A percentile compares a stretch with the other conserved stretches of the same genome.
phyloP scores from a whole-genome alignment of 2,888 invertebrate species.

The Cheilosia pagana region DNA sequence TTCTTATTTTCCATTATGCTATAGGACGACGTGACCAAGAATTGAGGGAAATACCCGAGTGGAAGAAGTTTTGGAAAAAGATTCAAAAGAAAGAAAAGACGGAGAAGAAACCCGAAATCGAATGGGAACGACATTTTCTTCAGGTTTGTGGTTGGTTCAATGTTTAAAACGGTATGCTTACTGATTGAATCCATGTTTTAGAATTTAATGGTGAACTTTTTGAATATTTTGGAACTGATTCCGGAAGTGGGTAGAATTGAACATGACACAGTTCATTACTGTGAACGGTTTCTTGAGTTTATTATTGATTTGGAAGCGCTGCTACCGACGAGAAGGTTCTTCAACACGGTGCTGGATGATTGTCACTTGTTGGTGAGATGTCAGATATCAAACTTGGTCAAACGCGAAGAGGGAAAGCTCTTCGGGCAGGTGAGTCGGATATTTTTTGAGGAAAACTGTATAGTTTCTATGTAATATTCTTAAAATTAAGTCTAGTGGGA shows the following conservation, averaged over 20 bases:
- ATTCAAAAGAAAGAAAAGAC: slow-evolving; percentile 91
- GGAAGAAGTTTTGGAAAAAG: slow-evolving; percentile 96
- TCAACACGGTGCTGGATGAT: slow-evolving; percentile 98
- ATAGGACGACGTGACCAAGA: slow-evolving; percentile 92
- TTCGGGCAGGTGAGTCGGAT: slow-evolving; percentile 92
- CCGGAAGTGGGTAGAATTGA: slow-evolving; percentile 86
- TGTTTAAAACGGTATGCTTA: not conserved
- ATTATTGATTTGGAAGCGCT: slow-evolving; percentile 98
- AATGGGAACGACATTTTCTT: slow-evolving; percentile 95
- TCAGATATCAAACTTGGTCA: slow-evolving; percentile 90
- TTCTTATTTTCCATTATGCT: slow-evolving; percentile 8
- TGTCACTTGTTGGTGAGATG: slow-evolving; percentile 96
- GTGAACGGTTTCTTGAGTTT: slow-evolving; percentile 97
- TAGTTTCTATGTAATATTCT: not conserved
- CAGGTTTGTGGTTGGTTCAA: slow-evolving; percentile 81
- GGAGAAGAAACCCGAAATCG: slow-evolving; percentile 87
- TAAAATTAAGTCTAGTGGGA: no score
- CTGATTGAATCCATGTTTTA: slow-evolving; percentile 64
- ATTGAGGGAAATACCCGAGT: slow-evolving; percentile 93
- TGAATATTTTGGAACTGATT: slow-evolving; percentile 91
- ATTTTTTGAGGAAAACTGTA: no score
- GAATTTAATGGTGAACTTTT: slow-evolving; percentile 93
- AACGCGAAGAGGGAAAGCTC: slow-evolving; percentile 92
- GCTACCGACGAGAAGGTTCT: slow-evolving; percentile 97
- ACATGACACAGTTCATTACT: slow-evolving; percentile 88